Percentiles rank a stretch among this genome's conserved stretches.
phyloP scores from a whole-genome alignment of 2,113 vertebrate species.

The Pionites leucogaster region DNA sequence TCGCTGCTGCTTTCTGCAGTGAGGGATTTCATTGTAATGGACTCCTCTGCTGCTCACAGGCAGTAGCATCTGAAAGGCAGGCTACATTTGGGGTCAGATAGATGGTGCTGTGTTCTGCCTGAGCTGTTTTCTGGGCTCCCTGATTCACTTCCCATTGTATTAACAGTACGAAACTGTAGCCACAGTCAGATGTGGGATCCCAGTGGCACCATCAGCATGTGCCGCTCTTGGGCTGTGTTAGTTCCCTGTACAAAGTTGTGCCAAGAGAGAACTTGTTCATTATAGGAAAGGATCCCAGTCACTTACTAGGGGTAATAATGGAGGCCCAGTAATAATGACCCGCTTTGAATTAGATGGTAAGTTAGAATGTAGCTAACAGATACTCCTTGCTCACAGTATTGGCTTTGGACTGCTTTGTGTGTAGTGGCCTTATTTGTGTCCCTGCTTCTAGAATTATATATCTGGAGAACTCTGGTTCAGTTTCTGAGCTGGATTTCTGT shows the following conservation, averaged over 20 bases:
- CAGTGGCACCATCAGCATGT: neutral
- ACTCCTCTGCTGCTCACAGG: neutral
- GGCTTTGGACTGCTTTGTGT: neutral
- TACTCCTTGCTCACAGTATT: neutral
- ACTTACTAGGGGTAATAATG: neutral
- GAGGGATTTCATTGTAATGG: neutral
- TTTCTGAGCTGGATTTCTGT: neutral
- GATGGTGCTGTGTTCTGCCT: neutral
- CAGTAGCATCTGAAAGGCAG: neutral
- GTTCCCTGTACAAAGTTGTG: neutral
- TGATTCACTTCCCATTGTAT: neutral
- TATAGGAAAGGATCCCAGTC: neutral
- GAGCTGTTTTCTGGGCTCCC: conserved; percentile 1
- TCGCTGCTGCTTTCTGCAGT: neutral
- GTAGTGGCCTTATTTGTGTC: neutral
- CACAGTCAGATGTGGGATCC: neutral
- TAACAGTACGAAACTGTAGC: neutral
- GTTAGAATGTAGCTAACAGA: neutral
- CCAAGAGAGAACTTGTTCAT: neutral
- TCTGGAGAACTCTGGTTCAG: neutral
- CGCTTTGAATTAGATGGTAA: neutral
- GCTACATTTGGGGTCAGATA: neutral
- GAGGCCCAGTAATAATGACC: neutral
- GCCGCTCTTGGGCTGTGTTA: neutral
- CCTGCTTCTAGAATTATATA: neutral